Evolutionary conservation across 2,888 invertebrate genomes (phyloP), one percentile per base, ranked within the genome.

Genomic region (Resseliella maxima): DNA sequence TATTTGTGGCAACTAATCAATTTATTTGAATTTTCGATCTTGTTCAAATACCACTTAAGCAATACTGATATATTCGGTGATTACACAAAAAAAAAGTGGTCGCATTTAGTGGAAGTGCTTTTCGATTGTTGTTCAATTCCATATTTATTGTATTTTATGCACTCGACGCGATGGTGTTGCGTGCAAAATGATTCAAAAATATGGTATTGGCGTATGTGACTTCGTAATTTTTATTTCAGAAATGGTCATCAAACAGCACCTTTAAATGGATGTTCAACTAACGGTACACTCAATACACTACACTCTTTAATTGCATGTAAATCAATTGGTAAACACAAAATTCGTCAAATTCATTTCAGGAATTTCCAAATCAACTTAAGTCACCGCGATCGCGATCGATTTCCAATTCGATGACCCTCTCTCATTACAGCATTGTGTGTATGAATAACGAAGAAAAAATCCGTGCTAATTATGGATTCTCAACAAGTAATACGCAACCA

Each of bases 351-450:
- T 0, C 1, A 72, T 12, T 72, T 15, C 21, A 6, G 50, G 31
- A 72, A 72, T 72, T 72, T 72, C 72, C 72, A 72, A 72, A 72
- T 31, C 12, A n/a, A n/a, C n/a, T n/a, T 31, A 72, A 72, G 12
- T 59, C 24, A 24, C 24, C 59, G 1, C 24, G 2, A 50, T 21
- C n/a, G 50, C 50, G 12, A 2, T 24, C 31, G 72, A 72, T 72
- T 72, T 72, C 31, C 72, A 72, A 72, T 72, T 31, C 72, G 31
- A 72, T 72, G 72, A 72, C 72, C 72, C 59, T n/a, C 59, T 35
- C 72, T 72, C 27, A 59, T 59, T 59, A 59, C 27, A 2, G 24
- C 2, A 12, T 50, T 18, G 50, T 18, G 50, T 50, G 15, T 12
- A 50, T 50, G 12, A 50, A 50, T 18, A 18, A 10, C 50, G 21